Conservation (phyloP, 2,888 invertebrate species). For the Ornithoptera priamus region DNA sequence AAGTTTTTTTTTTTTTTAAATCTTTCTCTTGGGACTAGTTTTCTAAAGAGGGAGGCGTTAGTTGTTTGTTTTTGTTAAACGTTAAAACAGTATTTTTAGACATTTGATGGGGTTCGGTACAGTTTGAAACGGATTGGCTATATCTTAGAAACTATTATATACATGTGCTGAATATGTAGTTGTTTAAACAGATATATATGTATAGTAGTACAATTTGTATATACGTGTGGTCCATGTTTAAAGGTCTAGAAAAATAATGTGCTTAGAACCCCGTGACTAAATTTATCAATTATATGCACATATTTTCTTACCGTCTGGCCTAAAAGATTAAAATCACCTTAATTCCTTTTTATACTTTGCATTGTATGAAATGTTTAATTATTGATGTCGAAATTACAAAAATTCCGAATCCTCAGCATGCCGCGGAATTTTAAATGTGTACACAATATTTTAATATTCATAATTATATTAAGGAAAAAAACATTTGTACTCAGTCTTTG, state of each 20-base stretch:
- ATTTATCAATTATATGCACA: conserved; percentile 11
- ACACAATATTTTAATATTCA: no score
- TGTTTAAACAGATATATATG: conserved; percentile 14
- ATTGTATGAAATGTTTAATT: not conserved
- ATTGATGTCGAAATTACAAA: conserved; percentile 19
- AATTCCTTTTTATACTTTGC: not conserved
- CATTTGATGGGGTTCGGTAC: conserved; percentile 16
- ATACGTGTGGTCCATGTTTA: conserved; percentile 13
- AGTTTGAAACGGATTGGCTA: conserved; percentile 9
- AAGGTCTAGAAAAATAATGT: conserved; percentile 3
- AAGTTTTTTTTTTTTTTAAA: conserved; percentile 40
- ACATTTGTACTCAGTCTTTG: no score
- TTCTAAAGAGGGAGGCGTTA: conserved; percentile 8
- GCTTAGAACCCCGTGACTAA: conserved; percentile 6
- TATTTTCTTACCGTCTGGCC: conserved; percentile 16
- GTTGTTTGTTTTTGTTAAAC: conserved; percentile 38
- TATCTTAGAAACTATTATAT: conserved; percentile 4
- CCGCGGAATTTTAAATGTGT: no score
- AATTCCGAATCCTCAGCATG: no score
- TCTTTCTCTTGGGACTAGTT: conserved; percentile 51
- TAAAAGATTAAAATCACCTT: not conserved
- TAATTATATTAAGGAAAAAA: no score
- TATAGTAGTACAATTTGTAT: conserved; percentile 22
- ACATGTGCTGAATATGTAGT: conserved; percentile 3
- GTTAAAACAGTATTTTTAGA: conserved; percentile 30